Evolutionary conservation across 2,888 invertebrate species (phyloP), one percentile per base, ranked within the genome.

Genomic region (Meteorus cinctellus): DNA sequence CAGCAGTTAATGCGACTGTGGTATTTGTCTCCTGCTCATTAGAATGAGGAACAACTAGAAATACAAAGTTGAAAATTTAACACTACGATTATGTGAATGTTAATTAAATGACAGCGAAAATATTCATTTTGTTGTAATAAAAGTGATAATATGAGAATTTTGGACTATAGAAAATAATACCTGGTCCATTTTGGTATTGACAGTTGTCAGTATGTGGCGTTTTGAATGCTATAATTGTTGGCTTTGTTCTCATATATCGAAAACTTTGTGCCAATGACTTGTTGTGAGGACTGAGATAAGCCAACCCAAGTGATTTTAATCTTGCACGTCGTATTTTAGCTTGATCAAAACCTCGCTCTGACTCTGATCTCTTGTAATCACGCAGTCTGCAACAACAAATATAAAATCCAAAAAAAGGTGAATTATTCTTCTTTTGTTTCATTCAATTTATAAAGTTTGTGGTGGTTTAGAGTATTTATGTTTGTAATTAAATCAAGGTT

Each of bases 181-280:
- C 72, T 71, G 75, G 34, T 27, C 67, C 34, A 6, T 79, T 48
- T 65, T 85, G 82, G 62, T 84, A 83, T 78, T 95, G 94, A 82
- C 92, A 93, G 83, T 93, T 93, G 80, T 96, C 95, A 74, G 94
- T 89, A 88, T 94, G 95, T 1, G 96, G 96, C 1, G 96, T 95
- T 89, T 96, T 95, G 86, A 96, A 96, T 0, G 96, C 95, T 68
- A 97, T 96, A 80, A 97, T 96, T 0, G 96, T 95, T 0, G 97
- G 97, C 84, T 97, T 97, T 81, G 94, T 94, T 63, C 97, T 90
- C 96, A 97, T 96, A 87, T 96, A 97, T n/a, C 96, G 92, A 90
- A 96, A 96, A 86, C 96, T 95, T 85, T 96, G 95, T 0, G 96
- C 96, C 78, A 96, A 90, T 0, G 95, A 94, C 82, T 93, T 94